phyloP scores from a whole-genome alignment of 2,888 invertebrate genomes.

The Hirtodrosophila histrioides region DNA sequence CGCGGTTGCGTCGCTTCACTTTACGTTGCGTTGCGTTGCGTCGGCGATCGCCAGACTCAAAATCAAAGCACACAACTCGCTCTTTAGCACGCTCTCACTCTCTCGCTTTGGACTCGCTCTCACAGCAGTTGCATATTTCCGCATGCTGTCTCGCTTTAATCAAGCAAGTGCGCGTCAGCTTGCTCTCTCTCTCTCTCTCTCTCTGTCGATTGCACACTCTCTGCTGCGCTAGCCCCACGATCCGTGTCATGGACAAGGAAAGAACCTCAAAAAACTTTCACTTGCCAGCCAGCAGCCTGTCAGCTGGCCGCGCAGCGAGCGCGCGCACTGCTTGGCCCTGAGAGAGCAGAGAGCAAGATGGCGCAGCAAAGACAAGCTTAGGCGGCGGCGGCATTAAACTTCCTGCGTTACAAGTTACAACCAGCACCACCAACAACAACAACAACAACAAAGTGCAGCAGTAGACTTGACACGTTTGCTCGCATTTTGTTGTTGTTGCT shows the following conservation, averaged over 20 bases:
- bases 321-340: conserved; percentile 5
- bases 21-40: background rate
- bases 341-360: conserved; percentile 21
- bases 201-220: conserved; percentile 7
- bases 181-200: conserved; percentile 16
- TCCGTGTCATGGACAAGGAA: conserved; percentile 68
- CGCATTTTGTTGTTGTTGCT: conserved; percentile 47
- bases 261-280: conserved; percentile 73
- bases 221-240: conserved; percentile 25
- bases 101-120: conserved; percentile 2
- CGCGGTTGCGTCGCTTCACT: no score
- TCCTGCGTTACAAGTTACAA: conserved; percentile 73
- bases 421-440: conserved; percentile 21
- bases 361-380: conserved; percentile 42
- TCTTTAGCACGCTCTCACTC: conserved; percentile 24
- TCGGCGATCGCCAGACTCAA: conserved; percentile 31
- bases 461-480: conserved; percentile 52
- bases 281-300: conserved; percentile 55
- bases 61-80: conserved; percentile 7
- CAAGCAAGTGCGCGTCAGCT: conserved; percentile 28
- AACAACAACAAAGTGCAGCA: conserved; percentile 28
- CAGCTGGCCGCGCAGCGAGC: conserved; percentile 41
- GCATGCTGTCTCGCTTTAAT: conserved; percentile 52
- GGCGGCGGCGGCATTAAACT: conserved; percentile 51
- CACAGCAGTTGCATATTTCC: conserved; percentile 60